phyloP scores from a whole-genome alignment of 1,140 invertebrate genomes.

The Drosophila burlai region DNA sequence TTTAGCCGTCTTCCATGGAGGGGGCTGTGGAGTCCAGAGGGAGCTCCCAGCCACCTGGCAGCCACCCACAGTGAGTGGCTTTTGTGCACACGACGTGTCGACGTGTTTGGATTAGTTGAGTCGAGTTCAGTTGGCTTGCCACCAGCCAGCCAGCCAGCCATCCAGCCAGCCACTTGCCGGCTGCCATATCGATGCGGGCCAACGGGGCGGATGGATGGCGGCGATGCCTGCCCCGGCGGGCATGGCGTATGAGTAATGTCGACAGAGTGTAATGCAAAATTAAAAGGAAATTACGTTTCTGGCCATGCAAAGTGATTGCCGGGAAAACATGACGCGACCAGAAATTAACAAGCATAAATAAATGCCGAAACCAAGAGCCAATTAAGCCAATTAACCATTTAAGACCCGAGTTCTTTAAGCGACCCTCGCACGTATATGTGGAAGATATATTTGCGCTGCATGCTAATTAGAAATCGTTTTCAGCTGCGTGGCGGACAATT shows the following conservation, averaged over 20 bases:
- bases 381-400: constrained; percentile 52
- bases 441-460: background rate
- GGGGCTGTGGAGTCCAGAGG: background rate
- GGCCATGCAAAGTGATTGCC: constrained; percentile 31
- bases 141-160: constrained; percentile 17
- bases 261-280: constrained; percentile 58
- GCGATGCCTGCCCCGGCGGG: background rate
- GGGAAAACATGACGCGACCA: constrained; percentile 28
- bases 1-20: constrained; percentile 40
- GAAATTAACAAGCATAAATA: constrained; percentile 28
- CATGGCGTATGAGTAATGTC: constrained; percentile 54
- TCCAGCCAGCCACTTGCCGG: constrained; percentile 37
- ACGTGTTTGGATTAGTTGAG: constrained; percentile 74
- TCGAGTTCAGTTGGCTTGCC: constrained; percentile 40
- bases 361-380: constrained; percentile 22
- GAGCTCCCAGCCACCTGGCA: constrained; percentile 29
- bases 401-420: background rate
- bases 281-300: constrained; percentile 62
- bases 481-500: constrained; percentile 90
- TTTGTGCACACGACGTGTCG: constrained; percentile 67
- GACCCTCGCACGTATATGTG: background rate
- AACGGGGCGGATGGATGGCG: constrained; percentile 6
- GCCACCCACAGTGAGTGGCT: constrained; percentile 62
- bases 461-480: constrained; percentile 39
- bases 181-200: constrained; percentile 48